Evolutionary conservation across 2,888 invertebrate genomes (phyloP).

Genomic region (Oscheius onirici): DNA sequence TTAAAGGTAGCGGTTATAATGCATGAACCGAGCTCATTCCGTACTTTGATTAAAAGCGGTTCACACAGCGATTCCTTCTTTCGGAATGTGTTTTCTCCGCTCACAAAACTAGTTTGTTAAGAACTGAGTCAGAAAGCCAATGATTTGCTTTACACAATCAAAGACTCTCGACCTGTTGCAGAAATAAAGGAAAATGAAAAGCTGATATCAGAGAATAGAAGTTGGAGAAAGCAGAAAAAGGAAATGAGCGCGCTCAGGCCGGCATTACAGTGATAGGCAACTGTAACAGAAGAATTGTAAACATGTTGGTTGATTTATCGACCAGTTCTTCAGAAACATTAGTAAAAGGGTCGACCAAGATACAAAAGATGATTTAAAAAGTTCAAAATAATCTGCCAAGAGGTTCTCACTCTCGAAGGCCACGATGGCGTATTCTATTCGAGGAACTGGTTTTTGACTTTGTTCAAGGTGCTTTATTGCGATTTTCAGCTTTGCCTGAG

Average conservation of each 20-base stretch:
- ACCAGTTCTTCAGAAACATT: neutral
- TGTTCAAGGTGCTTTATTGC: slow-evolving; percentile 19
- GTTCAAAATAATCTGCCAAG: no score
- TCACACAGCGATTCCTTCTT: neutral
- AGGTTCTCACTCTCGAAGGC: neutral
- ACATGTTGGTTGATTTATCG: slow-evolving; percentile 20
- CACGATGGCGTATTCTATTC: slow-evolving; percentile 8
- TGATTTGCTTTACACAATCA: slow-evolving; percentile 15
- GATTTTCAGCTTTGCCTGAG: slow-evolving; percentile 19
- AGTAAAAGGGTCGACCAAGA: no score
- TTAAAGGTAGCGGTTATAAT: neutral
- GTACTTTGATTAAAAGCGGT: slow-evolving; percentile 19
- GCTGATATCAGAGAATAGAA: neutral
- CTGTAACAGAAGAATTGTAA: slow-evolving; percentile 23
- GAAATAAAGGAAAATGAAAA: neutral
- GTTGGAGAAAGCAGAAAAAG: neutral
- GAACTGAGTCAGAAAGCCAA: slow-evolving; percentile 29
- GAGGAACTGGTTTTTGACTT: slow-evolving; percentile 10
- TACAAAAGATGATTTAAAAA: no score
- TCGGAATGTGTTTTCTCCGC: slow-evolving; percentile 23
- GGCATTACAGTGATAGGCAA: slow-evolving; percentile 28
- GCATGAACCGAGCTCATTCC: neutral
- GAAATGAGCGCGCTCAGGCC: slow-evolving; percentile 12
- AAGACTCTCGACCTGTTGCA: neutral
- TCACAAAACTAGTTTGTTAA: slow-evolving; percentile 20